Evolutionary conservation across 35 echinoderm and acorn worm species (phyloP).

Genomic region (Heliocidaris erythrogramma): DNA sequence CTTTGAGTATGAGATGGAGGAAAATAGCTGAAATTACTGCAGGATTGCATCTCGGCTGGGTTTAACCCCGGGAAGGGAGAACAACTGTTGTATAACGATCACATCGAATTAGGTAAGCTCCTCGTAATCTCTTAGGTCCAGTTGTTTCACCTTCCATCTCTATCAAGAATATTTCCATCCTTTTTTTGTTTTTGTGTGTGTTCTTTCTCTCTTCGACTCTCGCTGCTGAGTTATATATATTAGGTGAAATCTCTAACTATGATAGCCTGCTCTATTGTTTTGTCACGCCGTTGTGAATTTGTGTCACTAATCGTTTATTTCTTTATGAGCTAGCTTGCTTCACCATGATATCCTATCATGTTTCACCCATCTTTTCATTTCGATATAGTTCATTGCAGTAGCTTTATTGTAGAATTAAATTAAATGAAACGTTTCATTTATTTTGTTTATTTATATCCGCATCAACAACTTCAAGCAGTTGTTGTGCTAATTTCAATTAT

Average conservation of each 20-base stretch:
- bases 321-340: not conserved
- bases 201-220: not conserved
- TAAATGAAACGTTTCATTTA: too few species aligned
- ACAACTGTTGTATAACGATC: constrained; percentile 11
- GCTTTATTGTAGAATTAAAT: too few species aligned
- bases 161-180: not conserved
- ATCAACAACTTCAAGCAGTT: too few species aligned
- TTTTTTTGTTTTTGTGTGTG: not conserved
- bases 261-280: not conserved
- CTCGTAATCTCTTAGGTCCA: not conserved
- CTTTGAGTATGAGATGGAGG: not conserved
- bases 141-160: not conserved
- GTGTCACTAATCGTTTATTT: not conserved
- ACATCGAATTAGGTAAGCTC: constrained; percentile 4
- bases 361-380: too few species aligned
- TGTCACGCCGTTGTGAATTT: not conserved
- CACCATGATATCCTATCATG: too few species aligned
- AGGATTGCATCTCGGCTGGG: not conserved
- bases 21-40: not conserved
- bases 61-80: not conserved
- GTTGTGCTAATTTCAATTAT: too few species aligned
- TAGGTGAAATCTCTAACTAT: not conserved
- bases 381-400: too few species aligned
- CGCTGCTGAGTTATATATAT: not conserved
- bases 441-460: too few species aligned